Evolutionary conservation across 2,888 invertebrate genomes (phyloP), one percentile per base, ranked within the genome.

Genomic region (Limnephilus marmoratus): DNA sequence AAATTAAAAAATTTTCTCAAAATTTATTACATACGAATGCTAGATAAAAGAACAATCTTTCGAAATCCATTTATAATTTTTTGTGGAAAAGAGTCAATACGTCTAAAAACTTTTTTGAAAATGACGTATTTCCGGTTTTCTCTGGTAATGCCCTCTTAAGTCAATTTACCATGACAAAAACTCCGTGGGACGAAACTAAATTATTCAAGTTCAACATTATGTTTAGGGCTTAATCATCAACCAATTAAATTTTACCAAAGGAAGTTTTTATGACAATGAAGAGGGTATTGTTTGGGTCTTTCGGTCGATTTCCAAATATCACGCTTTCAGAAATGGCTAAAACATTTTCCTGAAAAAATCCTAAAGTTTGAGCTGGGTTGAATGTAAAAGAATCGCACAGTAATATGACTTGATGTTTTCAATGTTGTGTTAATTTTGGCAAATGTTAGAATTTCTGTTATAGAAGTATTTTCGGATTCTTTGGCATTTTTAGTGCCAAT

Each of bases 141-240:
- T n/a, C n/a, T n/a, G n/a, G n/a, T 9, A 2, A 68, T 24, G 24
- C 24, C 24, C 9, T 24, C 68, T 68, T 24, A 1, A n/a, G 24
- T 68, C 68, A 68, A 24, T 9, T 68, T 68, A n/a, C 24, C n/a
- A n/a, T 1, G 24, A 68, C 68, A 68, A 68, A n/a, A 68, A 68
- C 68, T 9, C 68, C 24, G 9, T 68, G 24, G 24, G 1, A 68
- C 68, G 24, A 68, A n/a, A 68, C 68, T n/a, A 24, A 68, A 68
- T 68, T 68, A 68, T 68, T 68, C 68, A 68, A n/a, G 68, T 68
- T 68, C 68, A 68, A 68, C 68, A 68, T 68, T 68, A 68, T 68
- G 68, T 68, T 68, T 68, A n/a, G 68, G 68, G 68, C 68, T 68
- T 68, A 68, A 68, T 68, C 24, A n/a, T 68, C 68, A 68, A 9